These are phyloP conservation scores for Leptinotarsa undecemlineata DNA, from an alignment of 1,140 invertebrate genomes.

Conservation along the genomic window DNA sequence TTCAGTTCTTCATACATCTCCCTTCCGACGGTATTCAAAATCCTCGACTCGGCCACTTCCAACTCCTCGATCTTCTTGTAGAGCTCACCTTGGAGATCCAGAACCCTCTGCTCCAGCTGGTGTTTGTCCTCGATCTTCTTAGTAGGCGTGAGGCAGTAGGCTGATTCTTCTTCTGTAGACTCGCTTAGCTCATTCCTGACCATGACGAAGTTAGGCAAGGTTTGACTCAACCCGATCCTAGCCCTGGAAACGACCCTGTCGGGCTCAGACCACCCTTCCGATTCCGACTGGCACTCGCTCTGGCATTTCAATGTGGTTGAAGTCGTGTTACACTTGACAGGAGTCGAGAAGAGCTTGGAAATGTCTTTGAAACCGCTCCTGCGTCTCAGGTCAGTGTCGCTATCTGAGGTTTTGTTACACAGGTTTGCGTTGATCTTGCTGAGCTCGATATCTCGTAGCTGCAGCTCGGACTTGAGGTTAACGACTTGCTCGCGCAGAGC, in stretches of 20 bases:
- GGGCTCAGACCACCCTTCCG: constrained; percentile 82
- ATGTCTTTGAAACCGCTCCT: constrained; percentile 16
- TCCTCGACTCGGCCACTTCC: background rate
- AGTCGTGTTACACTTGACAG: constrained; percentile 33
- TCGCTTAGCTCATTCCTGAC: background rate
- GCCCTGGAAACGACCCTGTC: constrained; percentile 74
- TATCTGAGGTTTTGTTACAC: constrained; percentile 25
- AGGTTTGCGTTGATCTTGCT: constrained; percentile 46
- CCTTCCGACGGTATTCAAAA: background rate
- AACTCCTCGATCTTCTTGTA: constrained; percentile 11
- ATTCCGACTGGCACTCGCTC: constrained; percentile 62
- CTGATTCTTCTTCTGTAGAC: constrained; percentile 22
- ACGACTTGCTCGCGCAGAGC: constrained; percentile 52
- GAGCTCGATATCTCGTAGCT: constrained; percentile 56
- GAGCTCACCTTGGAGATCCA: constrained; percentile 10
- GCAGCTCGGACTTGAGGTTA: constrained; percentile 56
- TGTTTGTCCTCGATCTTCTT: constrained; percentile 8
- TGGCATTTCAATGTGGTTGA: constrained; percentile 41
- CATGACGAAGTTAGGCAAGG: constrained; percentile 10
- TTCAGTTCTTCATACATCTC: background rate
- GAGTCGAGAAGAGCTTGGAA: constrained; percentile 18
- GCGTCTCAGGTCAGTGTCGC: constrained; percentile 8
- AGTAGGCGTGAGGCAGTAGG: constrained; percentile 8
- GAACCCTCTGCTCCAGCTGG: background rate
- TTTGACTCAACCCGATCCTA: constrained; percentile 37